These are phyloP conservation scores for Meloidogyne floridensis DNA, from an alignment of 1,140 invertebrate genomes.

Conservation along the genomic window DNA sequence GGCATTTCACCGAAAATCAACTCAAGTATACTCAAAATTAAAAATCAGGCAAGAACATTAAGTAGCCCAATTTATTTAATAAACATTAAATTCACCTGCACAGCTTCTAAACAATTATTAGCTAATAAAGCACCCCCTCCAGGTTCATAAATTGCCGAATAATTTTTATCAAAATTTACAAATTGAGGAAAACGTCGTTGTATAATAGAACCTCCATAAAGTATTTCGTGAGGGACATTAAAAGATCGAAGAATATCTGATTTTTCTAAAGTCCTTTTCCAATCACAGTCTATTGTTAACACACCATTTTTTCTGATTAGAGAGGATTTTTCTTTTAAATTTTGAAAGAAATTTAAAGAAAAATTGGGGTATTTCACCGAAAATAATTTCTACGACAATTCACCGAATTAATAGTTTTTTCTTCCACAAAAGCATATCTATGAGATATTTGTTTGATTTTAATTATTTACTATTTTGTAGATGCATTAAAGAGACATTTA, in stretches of 20 bases:
- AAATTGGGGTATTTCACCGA: no score
- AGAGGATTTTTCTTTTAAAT: no score
- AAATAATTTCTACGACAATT: no score
- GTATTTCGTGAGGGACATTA: slow-evolving; percentile 31
- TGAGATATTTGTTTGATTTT: no score
- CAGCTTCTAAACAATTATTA: slow-evolving; percentile 41
- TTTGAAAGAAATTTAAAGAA: no score
- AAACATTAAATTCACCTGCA: slow-evolving; percentile 31
- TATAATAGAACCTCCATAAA: slow-evolving; percentile 17
- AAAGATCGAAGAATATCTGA: slow-evolving; percentile 37
- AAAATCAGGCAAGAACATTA: neutral
- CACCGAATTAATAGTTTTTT: no score
- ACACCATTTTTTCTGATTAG: slow-evolving; percentile 46
- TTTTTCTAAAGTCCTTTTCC: slow-evolving; percentile 31
- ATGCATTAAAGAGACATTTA: no score
- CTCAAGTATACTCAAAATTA: neutral
- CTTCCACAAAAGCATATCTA: no score
- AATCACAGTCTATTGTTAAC: slow-evolving; percentile 43
- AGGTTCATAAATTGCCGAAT: slow-evolving; percentile 49
- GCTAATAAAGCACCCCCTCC: slow-evolving; percentile 47
- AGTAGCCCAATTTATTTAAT: no score
- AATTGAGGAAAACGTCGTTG: slow-evolving; percentile 43
- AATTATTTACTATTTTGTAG: no score
- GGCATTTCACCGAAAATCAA: neutral
- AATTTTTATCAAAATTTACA: slow-evolving; percentile 40